Evolutionary conservation across 1,140 invertebrate genomes (phyloP).

Genomic region (Mycetomoellerius zeteki): DNA sequence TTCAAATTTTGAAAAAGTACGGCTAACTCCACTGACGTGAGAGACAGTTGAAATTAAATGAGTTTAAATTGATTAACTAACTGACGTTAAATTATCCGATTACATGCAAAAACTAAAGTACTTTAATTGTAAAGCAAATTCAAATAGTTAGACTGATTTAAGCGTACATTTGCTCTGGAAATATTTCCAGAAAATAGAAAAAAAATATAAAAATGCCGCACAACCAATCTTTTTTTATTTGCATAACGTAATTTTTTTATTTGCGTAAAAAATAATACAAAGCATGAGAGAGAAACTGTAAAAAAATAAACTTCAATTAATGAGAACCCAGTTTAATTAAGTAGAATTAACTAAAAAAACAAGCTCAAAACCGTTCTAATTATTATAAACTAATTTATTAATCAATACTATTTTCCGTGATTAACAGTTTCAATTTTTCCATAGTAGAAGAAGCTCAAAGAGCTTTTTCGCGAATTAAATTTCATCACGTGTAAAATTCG

Average conservation of each 20-base stretch:
- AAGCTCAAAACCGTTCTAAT: background rate
- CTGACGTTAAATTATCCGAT: background rate
- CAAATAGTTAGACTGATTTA: background rate
- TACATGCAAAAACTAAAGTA: background rate
- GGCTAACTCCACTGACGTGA: no score
- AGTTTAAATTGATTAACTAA: background rate
- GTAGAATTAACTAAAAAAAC: background rate
- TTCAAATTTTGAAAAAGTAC: no score
- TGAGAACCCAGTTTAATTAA: background rate
- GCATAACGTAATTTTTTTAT: background rate
- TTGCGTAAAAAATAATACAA: conserved; percentile 16
- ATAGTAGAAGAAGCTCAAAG: background rate
- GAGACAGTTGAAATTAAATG: background rate
- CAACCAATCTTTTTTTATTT: background rate
- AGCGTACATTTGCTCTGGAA: background rate
- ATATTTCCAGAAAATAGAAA: background rate
- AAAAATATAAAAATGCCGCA: conserved; percentile 18
- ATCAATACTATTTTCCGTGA: background rate
- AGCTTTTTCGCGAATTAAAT: background rate
- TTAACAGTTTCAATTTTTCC: conserved; percentile 21
- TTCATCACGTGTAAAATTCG: background rate
- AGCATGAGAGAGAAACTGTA: background rate
- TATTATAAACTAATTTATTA: background rate
- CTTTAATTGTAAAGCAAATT: background rate
- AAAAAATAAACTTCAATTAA: conserved; percentile 11